These are phyloP conservation scores for Ophion costatus DNA, from an alignment of 2,888 invertebrate genomes.

Conservation along the genomic window DNA sequence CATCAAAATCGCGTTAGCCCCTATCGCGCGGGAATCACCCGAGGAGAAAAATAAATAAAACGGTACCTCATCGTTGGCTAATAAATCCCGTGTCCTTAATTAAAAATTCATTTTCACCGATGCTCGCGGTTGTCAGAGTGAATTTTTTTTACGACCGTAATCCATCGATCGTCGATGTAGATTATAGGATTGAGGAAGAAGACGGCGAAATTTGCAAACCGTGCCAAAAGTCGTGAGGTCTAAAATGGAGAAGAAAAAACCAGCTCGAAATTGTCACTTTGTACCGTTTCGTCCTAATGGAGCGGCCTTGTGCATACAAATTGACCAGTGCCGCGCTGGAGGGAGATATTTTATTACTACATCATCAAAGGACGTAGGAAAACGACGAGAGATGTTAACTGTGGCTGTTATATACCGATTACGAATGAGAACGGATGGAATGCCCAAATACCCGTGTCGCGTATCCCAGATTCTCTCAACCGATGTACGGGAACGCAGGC, in stretches of 20 bases:
- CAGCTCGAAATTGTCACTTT: constrained; percentile 43
- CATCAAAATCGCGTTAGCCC: constrained; percentile 45
- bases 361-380: constrained; percentile 51
- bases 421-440: constrained; percentile 48
- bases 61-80: constrained; percentile 7
- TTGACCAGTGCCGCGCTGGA: constrained; percentile 20
- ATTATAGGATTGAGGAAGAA: constrained; percentile 3
- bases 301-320: constrained; percentile 39
- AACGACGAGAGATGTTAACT: constrained; percentile 59
- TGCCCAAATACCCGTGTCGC: constrained; percentile 54
- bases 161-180: not conserved
- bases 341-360: constrained; percentile 54
- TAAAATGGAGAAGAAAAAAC: constrained; percentile 20
- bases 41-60: constrained; percentile 13
- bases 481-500: constrained; percentile 55
- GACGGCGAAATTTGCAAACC: constrained; percentile 8
- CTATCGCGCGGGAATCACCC: not conserved
- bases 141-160: constrained; percentile 31
- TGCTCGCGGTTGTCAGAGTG: not conserved
- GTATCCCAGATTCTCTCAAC: constrained; percentile 64
- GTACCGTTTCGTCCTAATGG: constrained; percentile 44
- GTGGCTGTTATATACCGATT: constrained; percentile 60
- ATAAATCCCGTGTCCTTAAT: constrained; percentile 5
- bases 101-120: constrained; percentile 35
- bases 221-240: constrained; percentile 12